Conservation (phyloP, 2,113 vertebrate species). For the Tonatia bakeri region DNA sequence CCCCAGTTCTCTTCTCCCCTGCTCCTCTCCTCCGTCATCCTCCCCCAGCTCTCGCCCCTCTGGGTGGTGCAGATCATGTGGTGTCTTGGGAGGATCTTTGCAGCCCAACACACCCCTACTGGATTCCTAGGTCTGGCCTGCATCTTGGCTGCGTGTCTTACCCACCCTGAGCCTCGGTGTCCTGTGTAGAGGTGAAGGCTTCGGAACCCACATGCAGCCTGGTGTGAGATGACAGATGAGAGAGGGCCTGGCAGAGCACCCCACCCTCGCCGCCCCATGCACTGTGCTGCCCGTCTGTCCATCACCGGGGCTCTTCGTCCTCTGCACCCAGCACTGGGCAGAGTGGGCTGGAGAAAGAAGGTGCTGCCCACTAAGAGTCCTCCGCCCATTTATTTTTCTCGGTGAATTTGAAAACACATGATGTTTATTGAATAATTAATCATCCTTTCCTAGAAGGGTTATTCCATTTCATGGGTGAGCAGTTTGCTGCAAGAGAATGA, state of each 20-base stretch:
- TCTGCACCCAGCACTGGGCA: fast-evolving
- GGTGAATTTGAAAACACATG: not conserved
- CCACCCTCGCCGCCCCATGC: fast-evolving
- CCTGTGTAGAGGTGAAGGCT: not conserved
- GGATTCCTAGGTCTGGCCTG: not conserved
- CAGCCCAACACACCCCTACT: not conserved
- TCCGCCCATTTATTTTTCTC: not conserved
- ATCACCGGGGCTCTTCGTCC: fast-evolving
- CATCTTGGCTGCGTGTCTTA: not conserved
- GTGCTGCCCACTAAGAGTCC: not conserved
- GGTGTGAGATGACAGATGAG: not conserved
- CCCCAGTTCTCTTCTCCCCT: not conserved
- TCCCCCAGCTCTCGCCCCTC: not conserved
- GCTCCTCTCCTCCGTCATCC: not conserved
- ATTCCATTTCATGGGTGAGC: constrained; percentile 63
- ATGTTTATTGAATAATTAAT: constrained; percentile 59
- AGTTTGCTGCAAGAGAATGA: constrained; percentile 38
- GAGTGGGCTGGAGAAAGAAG: not conserved
- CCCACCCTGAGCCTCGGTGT: not conserved
- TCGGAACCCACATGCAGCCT: not conserved
- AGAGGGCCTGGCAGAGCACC: not conserved
- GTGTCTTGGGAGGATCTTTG: not conserved
- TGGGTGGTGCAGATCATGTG: not conserved
- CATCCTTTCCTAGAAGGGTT: constrained; percentile 48
- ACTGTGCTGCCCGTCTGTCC: no score